phyloP scores from a whole-genome alignment of 2,113 vertebrate genomes.

The Psophia crepitans region DNA sequence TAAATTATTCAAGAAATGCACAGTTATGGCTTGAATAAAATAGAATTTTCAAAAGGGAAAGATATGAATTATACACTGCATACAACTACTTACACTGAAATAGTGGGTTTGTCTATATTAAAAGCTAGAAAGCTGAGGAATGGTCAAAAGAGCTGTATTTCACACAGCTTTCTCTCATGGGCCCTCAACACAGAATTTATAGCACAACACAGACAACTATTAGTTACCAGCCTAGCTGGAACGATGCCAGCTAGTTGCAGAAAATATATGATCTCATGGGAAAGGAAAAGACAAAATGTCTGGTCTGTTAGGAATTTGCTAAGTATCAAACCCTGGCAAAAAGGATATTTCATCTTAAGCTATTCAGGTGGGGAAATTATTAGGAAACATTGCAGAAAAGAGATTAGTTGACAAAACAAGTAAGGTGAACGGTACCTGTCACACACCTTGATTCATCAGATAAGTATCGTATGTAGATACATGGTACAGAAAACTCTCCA shows the following conservation, averaged over 20 bases:
- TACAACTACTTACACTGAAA: not conserved
- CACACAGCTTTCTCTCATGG: not conserved
- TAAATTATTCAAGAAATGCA: slow-evolving; percentile 7
- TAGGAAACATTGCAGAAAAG: not conserved
- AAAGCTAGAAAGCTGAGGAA: not conserved
- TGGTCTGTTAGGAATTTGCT: not conserved
- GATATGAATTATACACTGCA: not conserved
- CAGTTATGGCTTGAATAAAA: not conserved
- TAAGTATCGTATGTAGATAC: not conserved
- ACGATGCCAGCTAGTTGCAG: not conserved
- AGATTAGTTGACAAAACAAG: not conserved
- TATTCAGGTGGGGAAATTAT: not conserved
- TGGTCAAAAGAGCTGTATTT: not conserved
- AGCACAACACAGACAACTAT: not conserved
- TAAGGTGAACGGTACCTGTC: not conserved
- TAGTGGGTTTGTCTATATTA: not conserved
- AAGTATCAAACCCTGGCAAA: not conserved
- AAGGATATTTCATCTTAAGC: not conserved
- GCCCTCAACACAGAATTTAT: not conserved
- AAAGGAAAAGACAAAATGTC: not conserved
- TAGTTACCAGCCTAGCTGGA: not conserved
- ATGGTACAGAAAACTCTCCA: not conserved
- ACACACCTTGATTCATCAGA: not conserved
- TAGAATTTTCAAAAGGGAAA: not conserved
- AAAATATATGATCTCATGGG: not conserved